These are phyloP conservation scores for Dasyornis broadbenti DNA, from an alignment of 2,113 vertebrate genomes.

Conservation along the genomic window DNA sequence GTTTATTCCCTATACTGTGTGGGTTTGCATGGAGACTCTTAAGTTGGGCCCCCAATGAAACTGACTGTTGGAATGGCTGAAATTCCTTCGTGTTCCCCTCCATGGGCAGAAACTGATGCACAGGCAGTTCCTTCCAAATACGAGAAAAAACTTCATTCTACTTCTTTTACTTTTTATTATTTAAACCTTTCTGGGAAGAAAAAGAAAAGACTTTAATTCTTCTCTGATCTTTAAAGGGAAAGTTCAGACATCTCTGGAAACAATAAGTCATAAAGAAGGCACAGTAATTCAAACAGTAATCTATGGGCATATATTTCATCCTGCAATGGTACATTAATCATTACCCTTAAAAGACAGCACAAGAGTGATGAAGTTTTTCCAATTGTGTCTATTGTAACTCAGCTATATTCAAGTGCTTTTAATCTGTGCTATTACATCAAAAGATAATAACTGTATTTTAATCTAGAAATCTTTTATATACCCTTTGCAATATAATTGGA, in stretches of 20 bases:
- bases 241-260: constrained; percentile 71
- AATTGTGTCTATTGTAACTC: constrained; percentile 77
- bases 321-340: constrained; percentile 83
- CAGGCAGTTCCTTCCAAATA: neutral
- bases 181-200: constrained; percentile 36
- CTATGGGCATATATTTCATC: constrained; percentile 83
- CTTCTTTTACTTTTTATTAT: neutral
- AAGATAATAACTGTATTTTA: constrained; percentile 65
- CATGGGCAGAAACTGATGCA: neutral
- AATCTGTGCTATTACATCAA: constrained; percentile 64
- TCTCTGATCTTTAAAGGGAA: constrained; percentile 76
- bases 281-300: constrained; percentile 78
- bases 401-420: constrained; percentile 63
- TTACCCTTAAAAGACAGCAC: constrained; percentile 69
- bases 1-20: neutral
- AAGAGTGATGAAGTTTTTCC: constrained; percentile 72
- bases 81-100: neutral
- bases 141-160: neutral
- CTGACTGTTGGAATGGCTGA: neutral
- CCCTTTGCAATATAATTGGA: neutral
- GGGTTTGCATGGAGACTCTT: neutral
- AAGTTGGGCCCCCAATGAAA: fast-evolving
- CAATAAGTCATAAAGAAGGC: constrained; percentile 81
- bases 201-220: constrained; percentile 69
- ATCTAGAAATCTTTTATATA: constrained; percentile 51